These are phyloP conservation scores for Agelastica alni DNA, from an alignment of 2,888 invertebrate genomes.

Conservation along the genomic window DNA sequence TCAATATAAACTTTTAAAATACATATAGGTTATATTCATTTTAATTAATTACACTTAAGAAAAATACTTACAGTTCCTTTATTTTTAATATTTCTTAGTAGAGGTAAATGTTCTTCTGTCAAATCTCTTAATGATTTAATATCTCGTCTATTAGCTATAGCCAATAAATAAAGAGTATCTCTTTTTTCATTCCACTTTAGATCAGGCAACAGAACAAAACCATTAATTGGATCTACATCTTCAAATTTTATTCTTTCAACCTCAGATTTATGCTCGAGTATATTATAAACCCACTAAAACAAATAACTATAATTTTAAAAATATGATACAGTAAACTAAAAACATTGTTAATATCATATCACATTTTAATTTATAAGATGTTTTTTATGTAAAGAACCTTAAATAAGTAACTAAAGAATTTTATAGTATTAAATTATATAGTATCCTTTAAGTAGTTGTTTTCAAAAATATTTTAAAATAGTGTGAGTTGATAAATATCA, in stretches of 20 bases:
- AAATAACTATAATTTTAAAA: conserved; percentile 18
- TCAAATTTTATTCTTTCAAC: conserved; percentile 84
- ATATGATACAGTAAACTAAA: too few species aligned
- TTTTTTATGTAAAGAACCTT: too few species aligned
- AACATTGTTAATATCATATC: too few species aligned
- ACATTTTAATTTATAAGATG: too few species aligned
- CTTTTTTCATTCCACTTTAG: conserved; percentile 91
- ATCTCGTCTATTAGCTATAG: conserved; percentile 72
- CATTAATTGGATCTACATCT: conserved; percentile 74
- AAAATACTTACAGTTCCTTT: conserved; percentile 69
- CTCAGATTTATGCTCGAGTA: conserved; percentile 90
- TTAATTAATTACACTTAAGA: too few species aligned
- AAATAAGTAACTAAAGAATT: too few species aligned
- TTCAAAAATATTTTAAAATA: too few species aligned
- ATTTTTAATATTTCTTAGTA: conserved; percentile 79
- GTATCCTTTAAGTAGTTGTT: too few species aligned
- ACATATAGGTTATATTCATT: too few species aligned
- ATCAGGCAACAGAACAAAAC: conserved; percentile 91
- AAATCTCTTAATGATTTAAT: conserved; percentile 88
- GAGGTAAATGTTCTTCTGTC: conserved; percentile 72
- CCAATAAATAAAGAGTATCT: conserved; percentile 83
- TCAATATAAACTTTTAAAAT: too few species aligned
- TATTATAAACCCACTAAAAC: conserved; percentile 94
- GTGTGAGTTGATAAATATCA: too few species aligned
- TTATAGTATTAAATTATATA: too few species aligned